These are phyloP conservation scores for Agapetus fuscipes DNA, from an alignment of 2,888 invertebrate species.

Conservation along the genomic window DNA sequence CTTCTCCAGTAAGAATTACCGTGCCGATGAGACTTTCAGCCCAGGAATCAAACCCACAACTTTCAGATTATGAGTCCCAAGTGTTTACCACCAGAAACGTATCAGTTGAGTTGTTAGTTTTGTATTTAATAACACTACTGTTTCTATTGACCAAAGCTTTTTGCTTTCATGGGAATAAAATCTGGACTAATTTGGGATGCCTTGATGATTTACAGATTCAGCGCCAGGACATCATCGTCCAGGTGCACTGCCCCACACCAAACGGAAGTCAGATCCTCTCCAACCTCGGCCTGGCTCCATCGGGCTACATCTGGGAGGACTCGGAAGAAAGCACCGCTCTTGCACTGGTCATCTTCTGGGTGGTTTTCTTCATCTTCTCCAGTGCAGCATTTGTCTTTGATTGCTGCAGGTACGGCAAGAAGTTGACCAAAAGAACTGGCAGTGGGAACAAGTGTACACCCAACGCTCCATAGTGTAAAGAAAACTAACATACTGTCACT, in stretches of 20 bases:
- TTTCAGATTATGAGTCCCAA: too few relatives aligned
- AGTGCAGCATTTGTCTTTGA: slow-evolving; percentile 52
- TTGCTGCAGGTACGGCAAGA: slow-evolving; percentile 43
- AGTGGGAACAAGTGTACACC: slow-evolving; percentile 47
- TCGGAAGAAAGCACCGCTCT: slow-evolving; percentile 48
- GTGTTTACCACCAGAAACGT: too few relatives aligned
- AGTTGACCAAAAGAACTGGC: slow-evolving; percentile 39
- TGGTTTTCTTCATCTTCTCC: slow-evolving; percentile 49
- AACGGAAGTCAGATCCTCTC: slow-evolving; percentile 64
- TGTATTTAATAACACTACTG: too few relatives aligned
- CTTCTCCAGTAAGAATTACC: too few relatives aligned
- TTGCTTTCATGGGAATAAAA: not conserved
- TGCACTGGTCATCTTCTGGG: slow-evolving; percentile 52
- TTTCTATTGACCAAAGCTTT: not conserved
- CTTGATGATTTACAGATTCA: slow-evolving; percentile 53
- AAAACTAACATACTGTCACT: slow-evolving; percentile 1
- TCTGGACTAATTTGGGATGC: too few relatives aligned
- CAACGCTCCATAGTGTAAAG: slow-evolving; percentile 47
- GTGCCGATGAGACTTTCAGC: too few relatives aligned
- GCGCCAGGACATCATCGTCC: slow-evolving; percentile 79
- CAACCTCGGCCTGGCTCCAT: slow-evolving; percentile 35
- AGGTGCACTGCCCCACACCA: slow-evolving; percentile 69
- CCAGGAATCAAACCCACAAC: too few relatives aligned
- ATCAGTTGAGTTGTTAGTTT: too few relatives aligned
- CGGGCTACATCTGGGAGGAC: slow-evolving; percentile 40